Evolutionary conservation across 2,113 vertebrate genomes (phyloP).

Genomic region (Oxygymnocypris stewartii): DNA sequence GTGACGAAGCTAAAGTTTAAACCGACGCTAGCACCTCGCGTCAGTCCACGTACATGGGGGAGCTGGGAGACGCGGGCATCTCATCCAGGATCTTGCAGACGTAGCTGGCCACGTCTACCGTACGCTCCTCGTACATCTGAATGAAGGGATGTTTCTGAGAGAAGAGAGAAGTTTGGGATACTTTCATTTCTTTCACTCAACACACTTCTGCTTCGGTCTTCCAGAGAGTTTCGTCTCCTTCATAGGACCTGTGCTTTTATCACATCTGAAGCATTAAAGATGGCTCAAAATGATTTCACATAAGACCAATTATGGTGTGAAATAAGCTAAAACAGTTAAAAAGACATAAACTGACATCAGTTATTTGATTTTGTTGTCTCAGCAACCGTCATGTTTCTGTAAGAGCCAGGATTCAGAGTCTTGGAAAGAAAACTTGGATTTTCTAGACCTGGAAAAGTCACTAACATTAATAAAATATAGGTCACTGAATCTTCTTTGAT

Average conservation of each 20-base stretch:
- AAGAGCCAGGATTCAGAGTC: neutral
- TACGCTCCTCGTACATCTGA: conserved; percentile 97
- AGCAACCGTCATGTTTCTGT: neutral
- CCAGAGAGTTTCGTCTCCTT: neutral
- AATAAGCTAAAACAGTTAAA: neutral
- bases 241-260: neutral
- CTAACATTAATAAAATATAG: too few relatives aligned
- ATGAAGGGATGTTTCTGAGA: conserved; percentile 95
- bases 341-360: neutral
- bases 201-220: neutral
- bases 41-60: conserved; percentile 97
- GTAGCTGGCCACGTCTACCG: conserved; percentile 91
- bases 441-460: too few relatives aligned
- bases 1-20: conserved; percentile 82
- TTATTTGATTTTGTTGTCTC: too few relatives aligned
- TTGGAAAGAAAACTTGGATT: too few relatives aligned
- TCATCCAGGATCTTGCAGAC: conserved; percentile 96
- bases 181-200: neutral
- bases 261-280: neutral
- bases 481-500: too few relatives aligned
- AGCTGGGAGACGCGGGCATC: conserved; percentile 95
- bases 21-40: conserved; percentile 54
- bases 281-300: neutral
- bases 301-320: neutral
- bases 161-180: neutral